These are phyloP conservation scores for Homarus gammarus DNA, from an alignment of 2,888 invertebrate species.

Conservation along the genomic window DNA sequence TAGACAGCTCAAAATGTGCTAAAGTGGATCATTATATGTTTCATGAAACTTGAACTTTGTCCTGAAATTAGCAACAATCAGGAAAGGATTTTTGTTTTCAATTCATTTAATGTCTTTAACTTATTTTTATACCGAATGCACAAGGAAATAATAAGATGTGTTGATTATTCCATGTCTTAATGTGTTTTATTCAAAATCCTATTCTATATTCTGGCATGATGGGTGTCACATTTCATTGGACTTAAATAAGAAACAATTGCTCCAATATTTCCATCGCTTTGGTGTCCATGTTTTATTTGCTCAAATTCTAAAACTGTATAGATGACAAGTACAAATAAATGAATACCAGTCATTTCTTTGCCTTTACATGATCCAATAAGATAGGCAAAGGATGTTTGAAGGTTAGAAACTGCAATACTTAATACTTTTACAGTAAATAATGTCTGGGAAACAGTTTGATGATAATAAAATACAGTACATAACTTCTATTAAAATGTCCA, in stretches of 20 bases:
- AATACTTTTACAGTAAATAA: neutral
- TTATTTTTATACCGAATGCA: conserved; percentile 74
- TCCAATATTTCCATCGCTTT: conserved; percentile 18
- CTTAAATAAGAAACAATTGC: neutral
- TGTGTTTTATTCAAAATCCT: conserved; percentile 67
- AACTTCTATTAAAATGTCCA: neutral
- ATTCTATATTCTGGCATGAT: neutral
- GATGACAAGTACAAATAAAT: conserved; percentile 68
- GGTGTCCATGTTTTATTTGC: conserved; percentile 66
- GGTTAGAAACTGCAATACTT: neutral
- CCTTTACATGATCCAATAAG: conserved; percentile 58
- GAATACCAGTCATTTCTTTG: conserved; percentile 49
- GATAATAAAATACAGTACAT: neutral
- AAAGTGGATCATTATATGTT: conserved; percentile 72
- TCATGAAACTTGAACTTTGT: conserved; percentile 69
- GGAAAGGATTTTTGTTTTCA: conserved; percentile 45
- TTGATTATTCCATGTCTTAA: conserved; percentile 70
- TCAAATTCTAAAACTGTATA: conserved; percentile 57
- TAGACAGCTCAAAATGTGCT: conserved; percentile 72
- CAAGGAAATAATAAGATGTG: conserved; percentile 73
- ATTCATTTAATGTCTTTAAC: conserved; percentile 70
- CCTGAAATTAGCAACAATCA: conserved; percentile 52
- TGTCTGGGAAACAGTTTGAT: neutral
- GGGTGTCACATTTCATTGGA: conserved; percentile 3
- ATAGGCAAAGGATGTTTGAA: neutral